Evolutionary conservation across 2,113 vertebrate genomes (phyloP).

Genomic region (Sinocyclocheilus rhinocerous): DNA sequence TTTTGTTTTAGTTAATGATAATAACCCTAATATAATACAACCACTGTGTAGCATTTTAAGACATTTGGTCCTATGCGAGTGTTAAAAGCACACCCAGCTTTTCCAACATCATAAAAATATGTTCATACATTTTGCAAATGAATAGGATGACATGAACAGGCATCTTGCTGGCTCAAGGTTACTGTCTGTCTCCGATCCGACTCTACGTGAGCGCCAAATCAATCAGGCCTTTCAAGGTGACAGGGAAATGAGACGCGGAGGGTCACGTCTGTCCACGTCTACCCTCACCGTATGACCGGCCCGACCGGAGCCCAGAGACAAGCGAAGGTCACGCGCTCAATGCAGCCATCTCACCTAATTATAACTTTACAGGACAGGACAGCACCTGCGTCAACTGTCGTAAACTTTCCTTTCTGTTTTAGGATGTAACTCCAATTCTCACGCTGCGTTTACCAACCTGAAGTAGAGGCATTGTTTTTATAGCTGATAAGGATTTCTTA

Average conservation of each 20-base stretch:
- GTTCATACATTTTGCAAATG: constrained; percentile 50
- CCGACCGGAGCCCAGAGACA: neutral
- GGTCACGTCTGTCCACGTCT: constrained; percentile 40
- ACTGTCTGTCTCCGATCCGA: constrained; percentile 49
- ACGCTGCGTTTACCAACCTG: neutral
- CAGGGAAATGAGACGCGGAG: constrained; percentile 38
- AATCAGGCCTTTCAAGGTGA: constrained; percentile 59
- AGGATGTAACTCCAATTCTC: too few relatives aligned
- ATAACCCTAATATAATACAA: neutral
- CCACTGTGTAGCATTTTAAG: too few relatives aligned
- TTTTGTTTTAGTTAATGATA: neutral
- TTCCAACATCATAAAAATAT: constrained; percentile 56
- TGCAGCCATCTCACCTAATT: constrained; percentile 69
- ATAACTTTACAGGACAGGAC: constrained; percentile 65
- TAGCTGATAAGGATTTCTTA: neutral
- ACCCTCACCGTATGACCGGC: neutral
- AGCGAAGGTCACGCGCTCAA: constrained; percentile 74
- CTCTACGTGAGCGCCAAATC: constrained; percentile 59
- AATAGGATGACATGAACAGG: constrained; percentile 42
- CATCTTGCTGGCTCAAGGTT: constrained; percentile 55
- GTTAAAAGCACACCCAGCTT: neutral
- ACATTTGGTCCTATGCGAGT: too few relatives aligned
- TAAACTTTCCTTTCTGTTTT: too few relatives aligned
- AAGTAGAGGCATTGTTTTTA: neutral
- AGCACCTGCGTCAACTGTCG: neutral